Evolutionary conservation across 2,113 vertebrate species (phyloP), one percentile per base, ranked within the genome.

Genomic region (Hippocampus abdominalis): DNA sequence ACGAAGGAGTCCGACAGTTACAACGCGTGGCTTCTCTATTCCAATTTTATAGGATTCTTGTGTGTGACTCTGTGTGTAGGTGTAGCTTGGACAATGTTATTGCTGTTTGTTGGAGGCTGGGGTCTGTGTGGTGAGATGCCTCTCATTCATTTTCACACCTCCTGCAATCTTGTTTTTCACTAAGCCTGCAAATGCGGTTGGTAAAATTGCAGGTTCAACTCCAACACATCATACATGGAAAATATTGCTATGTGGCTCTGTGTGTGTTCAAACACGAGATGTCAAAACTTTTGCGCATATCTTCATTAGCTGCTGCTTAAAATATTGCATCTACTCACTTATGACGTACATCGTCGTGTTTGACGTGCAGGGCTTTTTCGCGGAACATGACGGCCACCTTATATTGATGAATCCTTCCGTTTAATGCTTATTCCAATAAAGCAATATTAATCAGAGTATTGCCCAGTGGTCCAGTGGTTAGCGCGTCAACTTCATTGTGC

Each of bases 71-170:
- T 51, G 23, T 73, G 66, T 71, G 72, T 68, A 56, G 83, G n/a
- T 78, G 68, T 70, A 68, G 70, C 23, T 72, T 39, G 78, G 69
- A 68, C 20, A 27, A 36, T 74, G 69, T 79, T 80, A 48, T 54
- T 70, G 68, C 68, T 70, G 76, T 88, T 87, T 84, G 80, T 84
- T 84, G 81, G 82, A 86, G 79, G 72, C 84, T 85, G 85, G 48
- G 77, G 82, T 83, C 71, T 78, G 79, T 86, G 84, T 74, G 83
- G 78, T 83, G 71, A 83, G 81, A 83, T 83, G 80, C 79, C 75
- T 85, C 82, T 81, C 75, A 70, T 73, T 84, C 76, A 77, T 88
- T 89, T 88, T 90, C 79, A 84, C 85, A 84, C 78, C 71, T n/a
- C 71, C 71, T 79, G 32, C 1, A 36, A 36, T 36, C 82, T 90